Evolutionary conservation across 2,113 vertebrate genomes (phyloP).

Genomic region (Plestiodon gilberti): DNA sequence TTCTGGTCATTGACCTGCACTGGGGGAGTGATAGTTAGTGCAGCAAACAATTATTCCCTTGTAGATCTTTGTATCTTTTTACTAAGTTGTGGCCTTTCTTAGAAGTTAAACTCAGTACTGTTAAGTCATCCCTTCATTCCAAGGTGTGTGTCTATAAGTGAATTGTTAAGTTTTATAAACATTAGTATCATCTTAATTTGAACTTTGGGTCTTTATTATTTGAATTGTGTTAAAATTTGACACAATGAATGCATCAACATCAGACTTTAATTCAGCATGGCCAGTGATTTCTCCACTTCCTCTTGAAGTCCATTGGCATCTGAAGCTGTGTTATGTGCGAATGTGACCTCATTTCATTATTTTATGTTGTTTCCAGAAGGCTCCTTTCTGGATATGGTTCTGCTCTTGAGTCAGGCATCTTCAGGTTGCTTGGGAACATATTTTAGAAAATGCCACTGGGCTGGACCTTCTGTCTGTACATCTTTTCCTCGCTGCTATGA

Average conservation of each 20-base stretch:
- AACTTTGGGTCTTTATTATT: not conserved
- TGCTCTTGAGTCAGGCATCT: not conserved
- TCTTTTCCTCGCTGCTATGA: slow-evolving; percentile 5
- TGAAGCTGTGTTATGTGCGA: not conserved
- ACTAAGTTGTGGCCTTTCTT: too few relatives aligned
- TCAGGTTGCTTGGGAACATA: not conserved
- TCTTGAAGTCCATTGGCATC: not conserved
- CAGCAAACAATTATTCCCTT: too few relatives aligned
- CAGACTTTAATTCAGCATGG: not conserved
- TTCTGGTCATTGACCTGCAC: too few relatives aligned
- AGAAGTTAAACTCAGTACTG: too few relatives aligned
- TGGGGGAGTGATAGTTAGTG: too few relatives aligned
- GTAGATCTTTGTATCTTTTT: too few relatives aligned
- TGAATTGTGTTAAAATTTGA: not conserved
- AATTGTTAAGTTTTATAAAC: too few relatives aligned
- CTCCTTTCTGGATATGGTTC: not conserved
- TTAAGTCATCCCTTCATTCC: too few relatives aligned
- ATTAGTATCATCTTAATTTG: not conserved
- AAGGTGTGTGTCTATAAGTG: too few relatives aligned
- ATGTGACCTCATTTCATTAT: not conserved
- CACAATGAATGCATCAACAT: not conserved
- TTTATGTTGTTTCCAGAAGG: not conserved
- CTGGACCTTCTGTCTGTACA: not conserved
- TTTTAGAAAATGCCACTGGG: slow-evolving; percentile 11
- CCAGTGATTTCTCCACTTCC: not conserved